Conservation (phyloP, 2,113 vertebrate species). For the Antechinus flavipes region DNA sequence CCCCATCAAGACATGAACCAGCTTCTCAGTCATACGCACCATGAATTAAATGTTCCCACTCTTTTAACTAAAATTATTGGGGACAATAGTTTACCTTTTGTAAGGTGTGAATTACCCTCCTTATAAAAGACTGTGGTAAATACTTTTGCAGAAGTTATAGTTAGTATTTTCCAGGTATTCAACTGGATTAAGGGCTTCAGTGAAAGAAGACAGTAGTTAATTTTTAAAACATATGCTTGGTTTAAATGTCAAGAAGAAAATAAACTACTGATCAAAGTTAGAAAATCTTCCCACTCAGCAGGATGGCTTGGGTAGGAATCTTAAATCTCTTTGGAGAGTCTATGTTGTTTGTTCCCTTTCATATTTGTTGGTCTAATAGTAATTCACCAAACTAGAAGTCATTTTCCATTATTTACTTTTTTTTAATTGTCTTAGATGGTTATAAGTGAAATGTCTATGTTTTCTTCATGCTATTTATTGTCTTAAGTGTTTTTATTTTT, state of each 20-base stretch:
- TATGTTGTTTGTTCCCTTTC: conserved; percentile 14
- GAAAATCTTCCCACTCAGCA: conserved; percentile 1
- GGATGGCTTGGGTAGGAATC: conserved; percentile 33
- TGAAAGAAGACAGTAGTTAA: conserved; percentile 18
- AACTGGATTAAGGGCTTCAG: conserved; percentile 6
- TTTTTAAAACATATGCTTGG: conserved; percentile 10
- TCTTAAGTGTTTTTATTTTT: conserved; percentile 50
- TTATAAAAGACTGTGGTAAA: not conserved
- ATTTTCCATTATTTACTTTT: not conserved
- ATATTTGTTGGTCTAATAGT: conserved; percentile 12
- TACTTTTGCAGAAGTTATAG: not conserved
- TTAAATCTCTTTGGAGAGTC: not conserved
- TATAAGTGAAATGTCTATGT: not conserved
- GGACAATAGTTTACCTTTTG: not conserved
- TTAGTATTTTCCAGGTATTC: not conserved
- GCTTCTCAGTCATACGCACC: not conserved
- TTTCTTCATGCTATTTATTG: conserved; percentile 30
- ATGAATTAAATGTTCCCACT: not conserved
- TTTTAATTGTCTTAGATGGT: not conserved
- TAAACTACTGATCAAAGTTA: not conserved
- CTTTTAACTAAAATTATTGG: not conserved
- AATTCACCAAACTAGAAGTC: not conserved
- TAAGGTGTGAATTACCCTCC: not conserved
- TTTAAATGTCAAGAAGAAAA: conserved; percentile 40
- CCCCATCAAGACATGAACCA: not conserved